Base-by-base conservation (phyloP, 2,797 vertebrate genomes). In the Malacoctenus gilli region DNA sequence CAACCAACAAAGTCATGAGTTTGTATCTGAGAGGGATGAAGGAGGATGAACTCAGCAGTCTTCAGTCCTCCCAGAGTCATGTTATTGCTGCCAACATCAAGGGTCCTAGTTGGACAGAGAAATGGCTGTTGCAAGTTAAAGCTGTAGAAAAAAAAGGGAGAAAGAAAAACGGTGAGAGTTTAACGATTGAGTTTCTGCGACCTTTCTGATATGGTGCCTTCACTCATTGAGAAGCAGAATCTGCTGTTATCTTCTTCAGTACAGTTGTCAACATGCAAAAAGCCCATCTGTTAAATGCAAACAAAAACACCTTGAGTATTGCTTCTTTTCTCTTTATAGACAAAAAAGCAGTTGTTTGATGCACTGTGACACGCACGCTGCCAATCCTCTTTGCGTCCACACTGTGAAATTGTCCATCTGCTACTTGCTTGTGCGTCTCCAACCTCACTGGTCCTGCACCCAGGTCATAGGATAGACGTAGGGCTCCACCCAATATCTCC, bases 1-100 rank as follows among this genome's bases (percentile, higher is more conserved):
- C 92, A 93, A 46, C 92, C 92, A 50, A 92, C 83, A 80, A 93
- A 93, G 74, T 92, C 83, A 46, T 93, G 89, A 8, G 79, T 85
- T 83, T 79, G 79, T 68, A 90, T 85, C 50, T 89, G 90, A 72
- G 31, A 49, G 7, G 85, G 85, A 54, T 80, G 83, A 53, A 72
- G 56, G 21, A 81, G 74, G 56, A 91, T 75, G 4, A 74, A 72
- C 54, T 90, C 85, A 52, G 86, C 63, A 16, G 77, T 85, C 72
- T 82, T 91, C 25, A 91, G 34, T 21, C 91, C 90, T 60, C 92
- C 92, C 44, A 92, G 59, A 4, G 87, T 91, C 81, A 92, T 69
- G 62, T 90, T 90, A 57, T 44, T 86, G 64, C 61, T 71, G 44
- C 80, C 80, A 25, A 91, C 78, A 48, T 93, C 91, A 18, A 93